A percentile compares a stretch with the other conserved stretches of the same genome.
phyloP scores from a whole-genome alignment of 1,140 invertebrate genomes.

The Tetragnatha versicolor region DNA sequence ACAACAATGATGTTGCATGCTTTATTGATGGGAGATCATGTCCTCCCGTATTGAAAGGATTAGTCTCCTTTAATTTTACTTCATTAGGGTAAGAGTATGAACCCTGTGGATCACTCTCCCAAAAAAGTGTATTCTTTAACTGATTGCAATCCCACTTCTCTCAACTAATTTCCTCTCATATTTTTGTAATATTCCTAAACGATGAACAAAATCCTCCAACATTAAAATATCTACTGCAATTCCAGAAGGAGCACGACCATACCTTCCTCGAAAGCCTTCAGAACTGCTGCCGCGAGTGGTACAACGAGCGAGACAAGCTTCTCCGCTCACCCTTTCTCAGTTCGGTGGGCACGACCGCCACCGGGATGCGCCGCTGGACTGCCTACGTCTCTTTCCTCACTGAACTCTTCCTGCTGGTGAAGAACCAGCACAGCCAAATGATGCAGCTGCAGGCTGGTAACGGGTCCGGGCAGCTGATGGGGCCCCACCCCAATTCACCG shows the following conservation, averaged over 20 bases:
- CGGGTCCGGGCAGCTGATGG: conserved; percentile 36
- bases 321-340: conserved; percentile 54
- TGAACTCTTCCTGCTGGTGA: conserved; percentile 72
- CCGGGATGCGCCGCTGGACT: conserved; percentile 70
- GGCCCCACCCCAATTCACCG: conserved; percentile 64
- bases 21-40: no score
- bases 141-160: no score
- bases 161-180: no score
- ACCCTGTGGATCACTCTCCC: no score
- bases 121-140: no score
- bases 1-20: no score
- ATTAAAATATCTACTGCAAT: no score
- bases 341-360: conserved; percentile 15
- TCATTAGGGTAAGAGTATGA: no score
- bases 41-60: no score
- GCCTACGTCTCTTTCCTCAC: conserved; percentile 87
- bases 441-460: conserved; percentile 2
- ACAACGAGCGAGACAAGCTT: conserved; percentile 76
- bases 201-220: no score
- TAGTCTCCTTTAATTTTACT: no score
- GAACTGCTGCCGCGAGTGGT: conserved; percentile 89
- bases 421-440: conserved; percentile 44
- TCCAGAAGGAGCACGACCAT: conserved; percentile 79
- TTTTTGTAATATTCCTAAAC: no score
- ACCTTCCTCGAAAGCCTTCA: conserved; percentile 87